A percentile compares a stretch with the other conserved stretches of the same genome.
phyloP scores from a whole-genome alignment of 2,113 vertebrate species.

The Mesoclemmys tuberculata region DNA sequence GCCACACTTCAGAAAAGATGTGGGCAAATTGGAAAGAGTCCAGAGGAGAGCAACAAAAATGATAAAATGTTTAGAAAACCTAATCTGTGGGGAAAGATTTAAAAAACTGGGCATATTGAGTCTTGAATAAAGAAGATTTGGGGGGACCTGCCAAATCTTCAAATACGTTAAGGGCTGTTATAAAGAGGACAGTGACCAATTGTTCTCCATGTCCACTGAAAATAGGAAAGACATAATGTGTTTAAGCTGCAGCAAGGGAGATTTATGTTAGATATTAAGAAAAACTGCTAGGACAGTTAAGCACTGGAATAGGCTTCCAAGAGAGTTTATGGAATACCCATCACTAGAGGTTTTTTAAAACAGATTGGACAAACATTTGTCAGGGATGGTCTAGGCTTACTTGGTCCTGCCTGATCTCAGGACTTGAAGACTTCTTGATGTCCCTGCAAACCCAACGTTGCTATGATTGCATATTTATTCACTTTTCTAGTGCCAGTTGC shows the following conservation, averaged over 20 bases:
- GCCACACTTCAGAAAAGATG: background rate
- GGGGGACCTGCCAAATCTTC: background rate
- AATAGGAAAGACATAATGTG: background rate
- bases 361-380: background rate
- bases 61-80: background rate
- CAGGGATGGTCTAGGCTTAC: background rate
- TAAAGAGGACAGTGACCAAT: background rate
- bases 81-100: no score
- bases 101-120: no score
- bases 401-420: no score
- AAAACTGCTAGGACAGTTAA: background rate
- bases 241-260: background rate
- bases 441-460: background rate
- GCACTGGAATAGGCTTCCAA: background rate
- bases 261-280: background rate
- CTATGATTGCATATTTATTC: background rate
- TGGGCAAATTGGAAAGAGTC: background rate
- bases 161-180: background rate
- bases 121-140: background rate
- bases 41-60: background rate
- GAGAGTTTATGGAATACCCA: no score
- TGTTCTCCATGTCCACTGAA: background rate
- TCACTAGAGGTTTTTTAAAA: background rate
- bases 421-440: no score
- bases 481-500: background rate